Evolutionary conservation across 2,797 vertebrate genomes (phyloP).

Genomic region (Cyprinella venusta): DNA sequence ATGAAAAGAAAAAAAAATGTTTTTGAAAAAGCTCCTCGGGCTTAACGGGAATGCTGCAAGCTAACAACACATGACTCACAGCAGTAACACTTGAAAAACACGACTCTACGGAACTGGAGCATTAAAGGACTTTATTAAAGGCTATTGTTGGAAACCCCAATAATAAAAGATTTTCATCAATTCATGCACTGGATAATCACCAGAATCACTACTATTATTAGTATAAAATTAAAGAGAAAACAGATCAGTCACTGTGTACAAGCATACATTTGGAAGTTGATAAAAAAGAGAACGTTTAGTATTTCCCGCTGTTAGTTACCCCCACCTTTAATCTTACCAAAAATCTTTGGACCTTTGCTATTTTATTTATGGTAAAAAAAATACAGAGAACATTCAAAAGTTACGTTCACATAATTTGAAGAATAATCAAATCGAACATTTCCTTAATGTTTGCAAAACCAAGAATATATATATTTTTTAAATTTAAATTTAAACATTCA

Average conservation of each 20-base stretch:
- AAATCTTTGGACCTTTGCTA: too few species aligned
- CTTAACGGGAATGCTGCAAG: conserved; percentile 2
- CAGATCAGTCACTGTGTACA: neutral
- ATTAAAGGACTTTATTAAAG: conserved; percentile 22
- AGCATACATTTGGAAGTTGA: neutral
- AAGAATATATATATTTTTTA: too few species aligned
- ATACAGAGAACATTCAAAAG: neutral
- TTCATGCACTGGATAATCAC: neutral
- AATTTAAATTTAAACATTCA: neutral
- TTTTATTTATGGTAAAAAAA: too few species aligned
- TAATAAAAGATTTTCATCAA: neutral
- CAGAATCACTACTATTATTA: neutral
- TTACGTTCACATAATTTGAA: neutral
- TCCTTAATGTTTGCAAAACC: neutral
- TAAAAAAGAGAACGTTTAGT: neutral
- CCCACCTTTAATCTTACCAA: too few species aligned
- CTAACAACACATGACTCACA: neutral
- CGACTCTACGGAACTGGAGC: neutral
- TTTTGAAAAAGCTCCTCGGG: conserved; percentile 16
- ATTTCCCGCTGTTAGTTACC: neutral
- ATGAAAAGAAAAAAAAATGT: neutral
- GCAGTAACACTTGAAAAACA: neutral
- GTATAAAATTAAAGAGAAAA: conserved; percentile 1
- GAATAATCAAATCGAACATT: neutral
- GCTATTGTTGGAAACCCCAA: neutral